Evolutionary conservation across 2,113 vertebrate species (phyloP).

Genomic region (Carassius carassius): DNA sequence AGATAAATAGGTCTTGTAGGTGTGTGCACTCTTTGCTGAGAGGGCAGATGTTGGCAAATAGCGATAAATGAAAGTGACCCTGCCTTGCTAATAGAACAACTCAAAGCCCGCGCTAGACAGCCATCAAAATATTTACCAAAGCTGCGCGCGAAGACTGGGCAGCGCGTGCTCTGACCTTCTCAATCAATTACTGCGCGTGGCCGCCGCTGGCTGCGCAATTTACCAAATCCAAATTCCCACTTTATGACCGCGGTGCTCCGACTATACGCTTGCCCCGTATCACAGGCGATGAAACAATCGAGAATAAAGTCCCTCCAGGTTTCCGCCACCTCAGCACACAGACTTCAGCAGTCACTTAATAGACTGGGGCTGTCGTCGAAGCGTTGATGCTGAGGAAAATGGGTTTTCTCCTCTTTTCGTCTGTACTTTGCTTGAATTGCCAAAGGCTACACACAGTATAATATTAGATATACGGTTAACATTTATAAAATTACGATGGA

Average conservation of each 20-base stretch:
- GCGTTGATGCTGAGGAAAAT: slow-evolving; percentile 21
- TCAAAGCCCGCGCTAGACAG: slow-evolving; percentile 54
- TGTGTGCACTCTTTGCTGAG: slow-evolving; percentile 45
- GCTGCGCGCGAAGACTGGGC: slow-evolving; percentile 47
- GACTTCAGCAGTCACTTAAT: slow-evolving; percentile 5
- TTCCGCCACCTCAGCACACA: slow-evolving; percentile 35
- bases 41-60: slow-evolving; percentile 64
- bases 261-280: slow-evolving; percentile 36
- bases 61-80: slow-evolving; percentile 58
- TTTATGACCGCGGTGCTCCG: slow-evolving; percentile 50
- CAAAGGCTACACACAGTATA: background rate
- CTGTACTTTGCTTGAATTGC: slow-evolving; percentile 6
- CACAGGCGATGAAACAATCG: slow-evolving; percentile 46
- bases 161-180: slow-evolving; percentile 53
- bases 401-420: background rate
- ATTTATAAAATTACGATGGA: background rate
- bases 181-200: slow-evolving; percentile 60
- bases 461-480: background rate
- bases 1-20: slow-evolving; percentile 12
- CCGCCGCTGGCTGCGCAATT: slow-evolving; percentile 51
- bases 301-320: slow-evolving; percentile 54
- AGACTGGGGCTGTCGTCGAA: slow-evolving; percentile 6
- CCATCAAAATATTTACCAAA: slow-evolving; percentile 64
- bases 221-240: slow-evolving; percentile 55
- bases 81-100: slow-evolving; percentile 61